phyloP scores from a whole-genome alignment of 2,797 vertebrate genomes.

The Lycodopsis pacificus region DNA sequence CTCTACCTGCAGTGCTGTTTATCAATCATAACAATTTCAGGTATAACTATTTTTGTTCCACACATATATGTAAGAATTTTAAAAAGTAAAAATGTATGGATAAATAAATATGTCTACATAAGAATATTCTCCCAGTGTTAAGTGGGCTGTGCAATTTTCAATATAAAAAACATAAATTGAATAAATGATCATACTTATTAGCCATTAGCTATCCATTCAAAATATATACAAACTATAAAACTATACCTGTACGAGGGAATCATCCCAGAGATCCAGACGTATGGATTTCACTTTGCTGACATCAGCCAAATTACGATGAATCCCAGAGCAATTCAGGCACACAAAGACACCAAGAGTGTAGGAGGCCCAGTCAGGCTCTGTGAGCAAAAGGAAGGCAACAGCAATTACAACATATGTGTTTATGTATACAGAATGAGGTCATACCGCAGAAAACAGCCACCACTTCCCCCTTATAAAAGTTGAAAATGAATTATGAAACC shows the following conservation, averaged over 20 bases:
- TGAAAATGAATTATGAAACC: slow-evolving; percentile 11
- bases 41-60: background rate
- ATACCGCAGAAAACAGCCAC: slow-evolving; percentile 7
- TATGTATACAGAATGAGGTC: slow-evolving; percentile 24
- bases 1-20: background rate
- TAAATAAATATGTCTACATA: background rate
- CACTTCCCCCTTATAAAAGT: slow-evolving; percentile 57
- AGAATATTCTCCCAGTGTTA: background rate
- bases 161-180: background rate
- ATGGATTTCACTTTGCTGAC: slow-evolving; percentile 92
- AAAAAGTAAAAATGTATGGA: background rate
- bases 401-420: too few species aligned
- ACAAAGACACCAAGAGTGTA: slow-evolving; percentile 92
- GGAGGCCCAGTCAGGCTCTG: slow-evolving; percentile 93
- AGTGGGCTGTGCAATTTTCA: background rate
- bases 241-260: slow-evolving; percentile 87
- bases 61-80: background rate
- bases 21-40: background rate
- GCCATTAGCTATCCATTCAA: too few species aligned
- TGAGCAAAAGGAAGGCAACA: slow-evolving; percentile 14
- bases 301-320: slow-evolving; percentile 88
- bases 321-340: slow-evolving; percentile 91
- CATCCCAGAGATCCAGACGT: slow-evolving; percentile 91
- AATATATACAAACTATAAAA: slow-evolving; percentile 1
- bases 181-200: background rate